Conservation (phyloP, 37 sponge, comb jelly and placozoan species). For the Chondrilla cf. caribensis region DNA sequence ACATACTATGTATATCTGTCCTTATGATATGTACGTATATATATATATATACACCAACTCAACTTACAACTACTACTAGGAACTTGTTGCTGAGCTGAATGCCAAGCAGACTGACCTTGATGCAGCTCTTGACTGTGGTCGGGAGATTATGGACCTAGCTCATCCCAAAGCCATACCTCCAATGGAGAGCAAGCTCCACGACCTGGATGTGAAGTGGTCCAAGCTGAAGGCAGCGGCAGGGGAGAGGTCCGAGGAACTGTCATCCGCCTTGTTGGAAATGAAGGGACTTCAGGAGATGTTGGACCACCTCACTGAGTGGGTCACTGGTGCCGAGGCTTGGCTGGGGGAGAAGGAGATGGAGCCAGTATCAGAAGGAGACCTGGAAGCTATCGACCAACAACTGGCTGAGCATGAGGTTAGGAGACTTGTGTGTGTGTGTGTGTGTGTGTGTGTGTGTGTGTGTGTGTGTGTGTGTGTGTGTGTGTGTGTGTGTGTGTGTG, state of each 20-base stretch:
- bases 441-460: constrained; percentile 37
- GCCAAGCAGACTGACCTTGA: constrained; percentile 64
- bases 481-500: constrained; percentile 46
- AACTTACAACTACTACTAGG: too few species aligned
- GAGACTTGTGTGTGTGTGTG: constrained; percentile 28
- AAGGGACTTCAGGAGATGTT: constrained; percentile 81
- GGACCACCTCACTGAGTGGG: constrained; percentile 73
- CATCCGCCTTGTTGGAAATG: constrained; percentile 47
- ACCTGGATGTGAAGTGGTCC: constrained; percentile 65
- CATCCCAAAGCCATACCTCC: constrained; percentile 65
- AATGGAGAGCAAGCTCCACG: constrained; percentile 57
- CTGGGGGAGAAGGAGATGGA: constrained; percentile 50
- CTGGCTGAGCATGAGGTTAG: constrained; percentile 69
- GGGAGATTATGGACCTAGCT: constrained; percentile 58
- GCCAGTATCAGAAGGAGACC: constrained; percentile 60
- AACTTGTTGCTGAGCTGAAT: constrained; percentile 41
- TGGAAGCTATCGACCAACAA: constrained; percentile 63
- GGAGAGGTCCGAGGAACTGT: neutral
- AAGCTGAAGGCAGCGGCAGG: constrained; percentile 37
- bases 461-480: constrained; percentile 30
- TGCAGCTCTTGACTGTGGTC: constrained; percentile 41
- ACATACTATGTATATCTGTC: too few species aligned
- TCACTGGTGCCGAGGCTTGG: constrained; percentile 68
- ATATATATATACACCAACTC: too few species aligned
- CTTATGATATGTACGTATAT: too few species aligned